Conservation (phyloP, 2,113 vertebrate species). For the Peucedramus taeniatus region DNA sequence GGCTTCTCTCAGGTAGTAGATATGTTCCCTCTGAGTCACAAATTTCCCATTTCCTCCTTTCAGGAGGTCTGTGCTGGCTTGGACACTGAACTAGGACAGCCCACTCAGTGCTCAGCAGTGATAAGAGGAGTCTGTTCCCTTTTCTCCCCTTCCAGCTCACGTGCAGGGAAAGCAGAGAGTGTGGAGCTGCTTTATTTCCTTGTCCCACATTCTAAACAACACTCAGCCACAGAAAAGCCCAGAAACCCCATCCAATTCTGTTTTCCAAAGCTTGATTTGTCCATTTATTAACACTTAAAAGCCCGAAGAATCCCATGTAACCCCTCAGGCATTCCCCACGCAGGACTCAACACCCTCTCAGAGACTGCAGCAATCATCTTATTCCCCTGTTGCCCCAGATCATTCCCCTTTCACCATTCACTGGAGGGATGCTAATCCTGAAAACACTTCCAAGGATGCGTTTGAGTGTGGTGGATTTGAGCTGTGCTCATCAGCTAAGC, state of each 20-base stretch:
- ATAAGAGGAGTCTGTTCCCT: background rate
- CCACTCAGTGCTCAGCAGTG: background rate
- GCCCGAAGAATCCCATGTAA: accelerated
- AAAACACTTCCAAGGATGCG: background rate
- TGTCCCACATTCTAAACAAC: background rate
- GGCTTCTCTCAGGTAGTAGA: background rate
- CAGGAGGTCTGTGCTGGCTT: background rate
- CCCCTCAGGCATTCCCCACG: background rate
- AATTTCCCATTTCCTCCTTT: background rate
- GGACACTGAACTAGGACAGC: background rate
- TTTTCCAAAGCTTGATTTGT: background rate
- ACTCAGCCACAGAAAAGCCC: background rate
- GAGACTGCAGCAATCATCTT: accelerated
- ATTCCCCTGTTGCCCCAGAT: background rate
- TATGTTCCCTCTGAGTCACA: background rate
- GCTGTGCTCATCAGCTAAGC: background rate
- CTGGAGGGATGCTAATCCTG: background rate
- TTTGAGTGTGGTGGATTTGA: background rate
- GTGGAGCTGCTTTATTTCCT: background rate
- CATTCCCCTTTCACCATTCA: background rate
- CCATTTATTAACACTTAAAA: background rate
- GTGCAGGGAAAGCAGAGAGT: background rate
- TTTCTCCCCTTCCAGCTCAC: background rate
- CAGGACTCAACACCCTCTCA: background rate
- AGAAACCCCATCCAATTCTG: background rate